A percentile compares a stretch with the other conserved stretches of the same genome.
Evolutionary conservation across 2,797 vertebrate species (phyloP).

Genomic region (Meriones psammophilus): DNA sequence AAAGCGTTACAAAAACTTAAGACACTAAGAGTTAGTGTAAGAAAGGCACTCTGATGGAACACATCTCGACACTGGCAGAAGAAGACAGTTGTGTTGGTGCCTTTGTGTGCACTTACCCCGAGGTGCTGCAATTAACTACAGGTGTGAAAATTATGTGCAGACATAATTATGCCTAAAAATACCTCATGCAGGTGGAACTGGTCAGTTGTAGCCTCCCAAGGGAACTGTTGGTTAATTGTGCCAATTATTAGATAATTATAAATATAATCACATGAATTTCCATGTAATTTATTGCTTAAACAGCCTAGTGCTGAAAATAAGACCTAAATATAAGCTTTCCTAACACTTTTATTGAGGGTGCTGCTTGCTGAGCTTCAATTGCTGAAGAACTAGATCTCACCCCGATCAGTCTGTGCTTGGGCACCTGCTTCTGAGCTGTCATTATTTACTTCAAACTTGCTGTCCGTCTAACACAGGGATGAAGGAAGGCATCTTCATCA

Average conservation of each 20-base stretch:
- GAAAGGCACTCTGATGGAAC: not conserved
- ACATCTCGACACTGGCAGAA: not conserved
- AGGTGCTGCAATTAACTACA: conserved; percentile 66
- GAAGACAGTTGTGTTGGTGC: not conserved
- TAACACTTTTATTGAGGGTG: conserved; percentile 1
- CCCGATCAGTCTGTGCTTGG: not conserved
- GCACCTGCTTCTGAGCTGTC: not conserved
- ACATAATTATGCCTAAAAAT: conserved; percentile 70
- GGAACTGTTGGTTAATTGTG: conserved; percentile 59
- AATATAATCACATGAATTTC: conserved; percentile 63
- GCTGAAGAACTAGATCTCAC: conserved; percentile 42
- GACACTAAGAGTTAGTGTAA: not conserved
- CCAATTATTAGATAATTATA: conserved; percentile 78
- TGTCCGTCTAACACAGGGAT: not conserved
- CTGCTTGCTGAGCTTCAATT: not conserved
- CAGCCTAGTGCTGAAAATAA: conserved; percentile 46
- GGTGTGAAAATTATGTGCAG: conserved; percentile 41
- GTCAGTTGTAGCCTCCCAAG: conserved; percentile 59
- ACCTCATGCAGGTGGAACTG: conserved; percentile 61
- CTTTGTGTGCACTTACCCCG: conserved; percentile 47
- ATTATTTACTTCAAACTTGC: not conserved
- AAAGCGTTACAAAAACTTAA: conserved; percentile 36
- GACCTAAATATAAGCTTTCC: conserved; percentile 49
- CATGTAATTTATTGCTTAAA: conserved; percentile 57
- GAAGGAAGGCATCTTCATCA: not conserved